Percentiles rank a stretch among this genome's conserved stretches.
These are phyloP conservation scores for Poeciliopsis infans DNA, from an alignment of 2,797 vertebrate species.

Conservation along the genomic window DNA sequence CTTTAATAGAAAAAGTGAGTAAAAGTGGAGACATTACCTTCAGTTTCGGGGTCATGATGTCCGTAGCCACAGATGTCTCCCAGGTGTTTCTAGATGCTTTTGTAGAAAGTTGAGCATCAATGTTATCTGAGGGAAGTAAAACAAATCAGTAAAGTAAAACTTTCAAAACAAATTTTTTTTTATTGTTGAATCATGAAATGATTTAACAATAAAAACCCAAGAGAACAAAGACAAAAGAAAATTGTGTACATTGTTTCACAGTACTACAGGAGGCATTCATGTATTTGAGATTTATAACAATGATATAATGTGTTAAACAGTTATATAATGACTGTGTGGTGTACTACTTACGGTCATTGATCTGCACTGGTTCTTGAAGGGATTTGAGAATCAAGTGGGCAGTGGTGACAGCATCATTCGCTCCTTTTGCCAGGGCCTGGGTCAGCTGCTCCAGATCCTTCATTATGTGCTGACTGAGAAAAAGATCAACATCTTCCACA, in stretches of 20 bases:
- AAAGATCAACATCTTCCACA: slow-evolving; percentile 61
- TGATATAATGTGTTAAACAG: not conserved
- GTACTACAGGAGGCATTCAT: not conserved
- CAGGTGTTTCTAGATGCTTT: slow-evolving; percentile 83
- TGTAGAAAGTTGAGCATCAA: slow-evolving; percentile 70
- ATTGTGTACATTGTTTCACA: not conserved
- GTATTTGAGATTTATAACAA: not conserved
- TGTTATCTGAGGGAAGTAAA: slow-evolving; percentile 53
- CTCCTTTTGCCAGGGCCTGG: slow-evolving; percentile 79
- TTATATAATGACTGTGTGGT: fast-evolving
- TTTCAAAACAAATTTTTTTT: not conserved
- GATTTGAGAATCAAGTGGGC: slow-evolving; percentile 79
- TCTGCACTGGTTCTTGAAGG: slow-evolving; percentile 52
- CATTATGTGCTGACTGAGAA: slow-evolving; percentile 79
- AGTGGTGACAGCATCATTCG: slow-evolving; percentile 76
- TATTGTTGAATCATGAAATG: too few relatives aligned
- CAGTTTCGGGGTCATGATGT: slow-evolving; percentile 76
- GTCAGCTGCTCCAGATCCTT: slow-evolving; percentile 83
- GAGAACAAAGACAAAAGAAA: not conserved
- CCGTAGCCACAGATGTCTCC: slow-evolving; percentile 76
- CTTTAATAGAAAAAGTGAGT: not conserved
- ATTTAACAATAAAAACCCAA: too few relatives aligned
- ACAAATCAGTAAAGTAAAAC: not conserved
- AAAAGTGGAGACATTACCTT: slow-evolving; percentile 66
- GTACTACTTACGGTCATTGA: slow-evolving; percentile 71